These are phyloP conservation scores for Motacilla tschutschensis DNA, from an alignment of 2,113 vertebrate genomes.

Conservation along the genomic window DNA sequence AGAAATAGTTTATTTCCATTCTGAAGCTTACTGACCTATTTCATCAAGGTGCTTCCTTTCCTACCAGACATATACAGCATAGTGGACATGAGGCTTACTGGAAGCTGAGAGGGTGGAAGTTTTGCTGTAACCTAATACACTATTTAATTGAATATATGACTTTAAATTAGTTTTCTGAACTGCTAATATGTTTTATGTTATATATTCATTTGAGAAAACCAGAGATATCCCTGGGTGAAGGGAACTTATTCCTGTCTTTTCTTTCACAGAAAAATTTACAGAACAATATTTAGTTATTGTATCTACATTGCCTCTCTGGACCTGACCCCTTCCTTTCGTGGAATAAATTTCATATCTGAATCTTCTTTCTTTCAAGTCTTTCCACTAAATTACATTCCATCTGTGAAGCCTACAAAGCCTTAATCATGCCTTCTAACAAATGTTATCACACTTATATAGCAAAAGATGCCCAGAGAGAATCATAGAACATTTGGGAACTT, in stretches of 20 bases:
- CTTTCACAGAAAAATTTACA: background rate
- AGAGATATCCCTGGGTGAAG: background rate
- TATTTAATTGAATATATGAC: background rate
- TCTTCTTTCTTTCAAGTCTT: constrained; percentile 7
- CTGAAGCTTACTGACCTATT: background rate
- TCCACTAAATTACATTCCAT: constrained; percentile 28
- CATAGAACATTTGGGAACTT: constrained; percentile 43
- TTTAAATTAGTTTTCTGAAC: background rate
- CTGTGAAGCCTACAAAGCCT: constrained; percentile 28
- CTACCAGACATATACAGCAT: background rate
- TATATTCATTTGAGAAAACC: background rate
- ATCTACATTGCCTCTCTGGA: background rate
- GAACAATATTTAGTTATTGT: background rate
- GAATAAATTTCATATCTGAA: background rate
- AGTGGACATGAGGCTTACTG: background rate
- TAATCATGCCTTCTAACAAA: constrained; percentile 52
- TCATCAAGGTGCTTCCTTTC: background rate
- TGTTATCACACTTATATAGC: constrained; percentile 28
- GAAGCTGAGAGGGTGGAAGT: background rate
- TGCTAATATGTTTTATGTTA: background rate
- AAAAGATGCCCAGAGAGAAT: constrained; percentile 34
- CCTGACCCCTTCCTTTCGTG: background rate
- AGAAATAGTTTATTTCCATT: background rate
- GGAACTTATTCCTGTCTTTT: background rate
- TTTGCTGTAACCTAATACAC: background rate